Base-by-base conservation (phyloP, 2,113 vertebrate genomes). In the Myotis davidii region DNA sequence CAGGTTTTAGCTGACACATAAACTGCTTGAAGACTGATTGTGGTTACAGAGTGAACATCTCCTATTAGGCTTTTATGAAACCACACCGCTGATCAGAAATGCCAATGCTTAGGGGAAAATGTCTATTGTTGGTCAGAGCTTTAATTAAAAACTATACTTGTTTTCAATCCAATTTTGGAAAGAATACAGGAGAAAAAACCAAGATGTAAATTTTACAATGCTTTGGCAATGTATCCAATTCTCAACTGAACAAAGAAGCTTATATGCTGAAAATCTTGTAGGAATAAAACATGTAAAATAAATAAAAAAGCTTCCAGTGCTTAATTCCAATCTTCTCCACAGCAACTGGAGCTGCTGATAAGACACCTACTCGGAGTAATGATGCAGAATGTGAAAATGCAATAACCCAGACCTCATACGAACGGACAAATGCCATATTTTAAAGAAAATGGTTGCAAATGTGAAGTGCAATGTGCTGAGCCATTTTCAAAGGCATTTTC, bases 301-400 rank as follows among this genome's bases (percentile, higher is more conserved):
- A 98, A 98, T 98, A 98, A 98, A 98, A 98, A 98, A 97, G 97
- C 98, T 98, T 98, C 97, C 97, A 98, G 96, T 98, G 94, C 96
- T 98, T 98, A 98, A 98, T 98, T 98, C 98, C 97, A 98, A 97
- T 98, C 97, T 21, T 98, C 97, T 98, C 90, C 94, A 96, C 97
- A 98, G 98, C 98, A 99, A 98, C 98, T 98, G 98, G 98, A 97
- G 95, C 96, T 98, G 95, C 98, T 98, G 98, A 98, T 98, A 99
- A 98, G 98, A 98, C 98, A 98, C 98, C 98, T 98, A 98, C 97
- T 98, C 95, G 52, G 95, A 98, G 97, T 98, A 98, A 98, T 98
- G 98, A 98, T 98, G 98, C 98, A 98, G 98, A 98, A 98, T 98
- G 96, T 97, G 97, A 97, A 97, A 97, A 98, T 97, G 97, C 96